Conservation (phyloP, 2,113 vertebrate genomes). For the Orycteropus afer region DNA sequence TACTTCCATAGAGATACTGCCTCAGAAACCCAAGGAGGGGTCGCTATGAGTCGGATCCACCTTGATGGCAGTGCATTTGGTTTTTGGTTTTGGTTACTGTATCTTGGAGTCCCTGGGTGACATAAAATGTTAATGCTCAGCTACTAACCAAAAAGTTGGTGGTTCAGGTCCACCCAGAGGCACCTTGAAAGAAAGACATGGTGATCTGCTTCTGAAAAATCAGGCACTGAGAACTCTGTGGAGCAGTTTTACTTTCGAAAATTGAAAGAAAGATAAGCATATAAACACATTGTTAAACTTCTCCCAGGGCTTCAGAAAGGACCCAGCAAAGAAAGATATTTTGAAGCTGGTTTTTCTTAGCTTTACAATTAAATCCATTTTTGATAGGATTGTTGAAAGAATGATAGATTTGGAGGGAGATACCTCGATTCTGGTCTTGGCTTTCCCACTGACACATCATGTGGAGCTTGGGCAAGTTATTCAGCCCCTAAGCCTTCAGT, state of each 20-base stretch:
- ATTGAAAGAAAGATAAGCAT: neutral
- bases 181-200: neutral
- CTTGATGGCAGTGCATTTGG: no score
- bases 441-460: neutral
- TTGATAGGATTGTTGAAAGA: neutral
- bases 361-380: neutral
- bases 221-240: neutral
- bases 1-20: no score
- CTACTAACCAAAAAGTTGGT: neutral
- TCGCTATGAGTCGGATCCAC: no score
- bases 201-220: neutral
- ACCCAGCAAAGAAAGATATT: neutral
- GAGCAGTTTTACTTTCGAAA: neutral
- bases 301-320: neutral
- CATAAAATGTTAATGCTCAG: neutral
- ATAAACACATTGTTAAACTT: neutral
- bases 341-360: constrained; percentile 23
- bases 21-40: no score
- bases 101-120: neutral
- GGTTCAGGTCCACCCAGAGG: neutral
- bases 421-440: neutral
- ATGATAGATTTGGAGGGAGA: neutral
- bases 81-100: no score
- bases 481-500: neutral
- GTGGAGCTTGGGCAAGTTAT: neutral